A percentile compares a stretch with the other conserved stretches of the same genome.
Evolutionary conservation across 2,113 vertebrate species (phyloP).

Genomic region (Halichoeres trimaculatus): DNA sequence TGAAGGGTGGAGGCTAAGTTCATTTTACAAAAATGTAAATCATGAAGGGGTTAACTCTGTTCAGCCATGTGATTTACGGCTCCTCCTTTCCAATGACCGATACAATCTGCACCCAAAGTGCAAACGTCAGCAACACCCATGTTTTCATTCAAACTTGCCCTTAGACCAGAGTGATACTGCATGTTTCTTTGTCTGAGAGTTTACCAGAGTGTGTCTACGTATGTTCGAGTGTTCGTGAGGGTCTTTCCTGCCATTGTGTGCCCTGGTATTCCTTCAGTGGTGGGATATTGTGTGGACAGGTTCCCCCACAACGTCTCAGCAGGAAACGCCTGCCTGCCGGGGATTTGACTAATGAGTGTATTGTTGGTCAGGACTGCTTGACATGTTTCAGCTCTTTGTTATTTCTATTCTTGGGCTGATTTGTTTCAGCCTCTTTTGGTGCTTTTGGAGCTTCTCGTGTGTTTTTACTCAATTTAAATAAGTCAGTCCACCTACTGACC

Average conservation of each 20-base stretch:
- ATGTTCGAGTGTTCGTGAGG: neutral
- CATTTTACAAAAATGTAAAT: neutral
- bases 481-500: neutral
- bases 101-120: neutral
- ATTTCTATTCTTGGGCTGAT: neutral
- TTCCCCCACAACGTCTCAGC: conserved; percentile 25
- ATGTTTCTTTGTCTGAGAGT: conserved; percentile 20
- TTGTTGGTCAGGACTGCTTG: conserved; percentile 51
- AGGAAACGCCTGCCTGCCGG: conserved; percentile 56
- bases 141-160: conserved; percentile 39
- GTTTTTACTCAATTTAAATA: neutral
- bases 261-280: conserved; percentile 40
- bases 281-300: conserved; percentile 37
- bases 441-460: neutral
- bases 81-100: neutral
- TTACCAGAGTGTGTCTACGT: conserved; percentile 6
- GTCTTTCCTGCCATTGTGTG: conserved; percentile 75
- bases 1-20: neutral
- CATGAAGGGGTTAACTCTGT: neutral
- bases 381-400: neutral
- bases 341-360: conserved; percentile 50
- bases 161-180: conserved; percentile 3
- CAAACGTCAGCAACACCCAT: conserved; percentile 22
- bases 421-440: neutral
- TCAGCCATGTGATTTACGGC: neutral